phyloP scores from a whole-genome alignment of 2,797 vertebrate genomes.

The Thaleichthys pacificus region DNA sequence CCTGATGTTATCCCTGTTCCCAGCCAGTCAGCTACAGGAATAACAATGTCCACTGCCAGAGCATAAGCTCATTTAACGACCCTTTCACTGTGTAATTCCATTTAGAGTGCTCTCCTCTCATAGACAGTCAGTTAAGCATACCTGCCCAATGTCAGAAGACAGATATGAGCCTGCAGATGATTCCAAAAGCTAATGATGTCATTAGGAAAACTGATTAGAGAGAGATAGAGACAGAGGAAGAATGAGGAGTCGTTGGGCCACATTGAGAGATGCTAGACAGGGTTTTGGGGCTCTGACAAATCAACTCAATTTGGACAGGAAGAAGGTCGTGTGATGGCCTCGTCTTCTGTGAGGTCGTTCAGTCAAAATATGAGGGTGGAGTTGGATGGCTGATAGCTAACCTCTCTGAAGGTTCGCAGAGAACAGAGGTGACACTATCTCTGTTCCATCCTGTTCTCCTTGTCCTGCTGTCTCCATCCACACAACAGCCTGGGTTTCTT shows the following conservation, averaged over 20 bases:
- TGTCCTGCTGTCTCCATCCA: background rate
- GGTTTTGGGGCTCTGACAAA: background rate
- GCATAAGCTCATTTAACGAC: slow-evolving; percentile 1
- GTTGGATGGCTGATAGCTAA: background rate
- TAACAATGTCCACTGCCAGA: background rate
- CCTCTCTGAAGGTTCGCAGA: background rate
- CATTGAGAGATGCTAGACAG: background rate
- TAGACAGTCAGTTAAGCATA: slow-evolving; percentile 4
- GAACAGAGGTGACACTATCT: background rate
- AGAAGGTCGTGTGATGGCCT: slow-evolving; percentile 1
- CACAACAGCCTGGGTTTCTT: too few species aligned
- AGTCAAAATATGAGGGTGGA: background rate
- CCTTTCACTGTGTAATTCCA: background rate
- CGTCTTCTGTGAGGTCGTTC: background rate
- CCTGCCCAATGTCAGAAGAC: slow-evolving; percentile 6
- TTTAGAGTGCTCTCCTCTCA: slow-evolving; percentile 2
- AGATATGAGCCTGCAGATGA: background rate
- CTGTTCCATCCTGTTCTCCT: background rate
- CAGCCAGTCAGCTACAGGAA: slow-evolving; percentile 1
- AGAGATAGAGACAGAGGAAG: background rate
- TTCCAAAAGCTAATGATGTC: background rate
- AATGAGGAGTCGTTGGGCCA: background rate
- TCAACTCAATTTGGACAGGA: slow-evolving; percentile 9
- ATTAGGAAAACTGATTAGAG: background rate
- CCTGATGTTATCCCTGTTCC: background rate